phyloP scores from a whole-genome alignment of 1,140 invertebrate species.

The Tyrophagus putrescentiae region DNA sequence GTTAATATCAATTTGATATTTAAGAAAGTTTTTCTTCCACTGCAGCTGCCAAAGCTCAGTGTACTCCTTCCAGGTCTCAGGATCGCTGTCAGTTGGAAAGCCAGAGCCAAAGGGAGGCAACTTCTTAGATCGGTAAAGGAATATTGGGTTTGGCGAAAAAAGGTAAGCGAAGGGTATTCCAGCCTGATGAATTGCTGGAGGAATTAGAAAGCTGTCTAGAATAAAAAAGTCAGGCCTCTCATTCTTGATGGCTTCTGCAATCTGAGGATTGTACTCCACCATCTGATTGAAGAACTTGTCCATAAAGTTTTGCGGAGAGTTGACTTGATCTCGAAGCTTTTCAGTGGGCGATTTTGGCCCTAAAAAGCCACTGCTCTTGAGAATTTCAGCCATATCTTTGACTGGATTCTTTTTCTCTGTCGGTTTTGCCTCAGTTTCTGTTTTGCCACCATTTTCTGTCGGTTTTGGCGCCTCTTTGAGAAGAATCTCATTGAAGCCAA shows the following conservation, averaged over 20 bases:
- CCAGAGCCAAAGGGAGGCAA: slow-evolving; percentile 7
- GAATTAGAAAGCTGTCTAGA: background rate
- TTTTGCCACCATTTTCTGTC: no score
- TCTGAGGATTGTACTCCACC: no score
- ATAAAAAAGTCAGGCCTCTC: background rate
- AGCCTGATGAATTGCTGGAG: background rate
- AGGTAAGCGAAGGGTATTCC: background rate
- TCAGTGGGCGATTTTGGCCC: no score
- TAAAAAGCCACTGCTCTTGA: no score
- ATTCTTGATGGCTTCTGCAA: background rate
- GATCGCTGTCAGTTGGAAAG: background rate
- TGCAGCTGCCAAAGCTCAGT: background rate
- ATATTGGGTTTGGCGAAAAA: background rate
- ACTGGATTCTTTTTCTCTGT: no score
- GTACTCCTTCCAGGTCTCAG: background rate
- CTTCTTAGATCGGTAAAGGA: background rate
- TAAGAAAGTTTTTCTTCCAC: background rate
- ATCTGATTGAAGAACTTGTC: no score
- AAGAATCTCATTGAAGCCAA: no score
- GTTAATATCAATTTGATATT: background rate
- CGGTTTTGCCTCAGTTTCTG: no score
- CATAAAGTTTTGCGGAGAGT: no score
- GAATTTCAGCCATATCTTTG: no score
- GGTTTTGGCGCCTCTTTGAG: no score
- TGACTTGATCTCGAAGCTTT: no score